Evolutionary conservation across 2,113 vertebrate species (phyloP).

Genomic region (Thamnaconus septentrionalis): DNA sequence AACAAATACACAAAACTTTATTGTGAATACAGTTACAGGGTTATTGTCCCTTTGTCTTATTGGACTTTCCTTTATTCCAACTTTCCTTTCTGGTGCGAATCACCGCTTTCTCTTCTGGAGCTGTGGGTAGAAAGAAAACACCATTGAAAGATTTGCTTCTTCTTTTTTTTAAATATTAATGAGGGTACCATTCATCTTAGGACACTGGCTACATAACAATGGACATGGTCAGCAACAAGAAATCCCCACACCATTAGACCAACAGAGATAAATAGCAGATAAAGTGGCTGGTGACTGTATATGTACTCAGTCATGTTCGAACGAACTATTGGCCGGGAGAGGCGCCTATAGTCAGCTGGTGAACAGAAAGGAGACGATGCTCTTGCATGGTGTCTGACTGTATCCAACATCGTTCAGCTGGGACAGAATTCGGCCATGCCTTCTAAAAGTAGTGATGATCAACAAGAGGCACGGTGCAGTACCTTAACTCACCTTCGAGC

Average conservation of each 20-base stretch:
- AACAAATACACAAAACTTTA: neutral
- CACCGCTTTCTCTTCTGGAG: neutral
- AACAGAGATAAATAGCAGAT: too few species aligned
- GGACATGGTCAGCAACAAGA: too few species aligned
- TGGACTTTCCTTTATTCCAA: too few species aligned
- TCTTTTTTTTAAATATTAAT: neutral
- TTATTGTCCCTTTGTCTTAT: too few species aligned
- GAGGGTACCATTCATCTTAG: too few species aligned
- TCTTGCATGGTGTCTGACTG: constrained; percentile 76
- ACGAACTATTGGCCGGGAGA: neutral
- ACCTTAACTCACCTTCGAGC: constrained; percentile 80
- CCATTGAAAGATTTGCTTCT: neutral
- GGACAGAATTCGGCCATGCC: constrained; percentile 71
- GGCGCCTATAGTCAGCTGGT: constrained; percentile 6
- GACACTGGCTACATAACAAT: too few species aligned
- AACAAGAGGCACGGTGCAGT: neutral
- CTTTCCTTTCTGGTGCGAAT: neutral
- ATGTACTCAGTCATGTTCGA: constrained; percentile 49
- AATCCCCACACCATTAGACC: too few species aligned
- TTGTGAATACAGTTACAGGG: neutral
- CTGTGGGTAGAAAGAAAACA: constrained; percentile 33
- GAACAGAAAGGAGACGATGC: constrained; percentile 28
- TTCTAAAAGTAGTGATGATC: too few species aligned
- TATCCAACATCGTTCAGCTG: constrained; percentile 52
- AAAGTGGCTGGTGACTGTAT: neutral